Conservation (phyloP, 1,140 invertebrate genomes). For the Hestina assimilis region DNA sequence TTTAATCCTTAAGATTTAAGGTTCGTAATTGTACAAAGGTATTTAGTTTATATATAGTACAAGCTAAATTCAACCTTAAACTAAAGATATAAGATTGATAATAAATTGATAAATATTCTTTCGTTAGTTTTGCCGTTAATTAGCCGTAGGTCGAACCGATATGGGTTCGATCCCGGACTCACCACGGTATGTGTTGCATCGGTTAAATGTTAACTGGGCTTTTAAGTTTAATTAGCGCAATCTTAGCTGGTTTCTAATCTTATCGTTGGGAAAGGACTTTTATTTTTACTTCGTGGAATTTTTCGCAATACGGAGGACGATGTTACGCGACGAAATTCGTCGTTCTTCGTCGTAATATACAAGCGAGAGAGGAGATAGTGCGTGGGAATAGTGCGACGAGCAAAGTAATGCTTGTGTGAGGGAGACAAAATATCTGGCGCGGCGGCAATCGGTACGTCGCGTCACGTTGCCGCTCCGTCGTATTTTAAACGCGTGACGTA, state of each 20-base stretch:
- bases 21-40: not conserved
- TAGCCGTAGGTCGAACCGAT: not conserved
- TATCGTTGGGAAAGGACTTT: not conserved
- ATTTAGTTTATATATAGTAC: not conserved
- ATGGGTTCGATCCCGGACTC: conserved; percentile 3
- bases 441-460: no score
- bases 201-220: conserved; percentile 9
- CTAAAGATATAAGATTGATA: not conserved
- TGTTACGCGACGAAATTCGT: no score
- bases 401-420: no score
- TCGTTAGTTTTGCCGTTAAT: not conserved
- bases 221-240: conserved; percentile 24
- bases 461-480: no score
- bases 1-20: no score
- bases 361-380: no score
- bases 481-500: no score
- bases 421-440: no score
- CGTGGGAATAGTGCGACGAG: no score
- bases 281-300: not conserved
- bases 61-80: not conserved
- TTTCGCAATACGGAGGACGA: no score
- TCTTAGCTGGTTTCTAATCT: conserved; percentile 16
- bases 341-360: no score
- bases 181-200: not conserved
- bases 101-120: not conserved